Conservation (phyloP, 2,113 vertebrate genomes). For the Grammomys dolichurus region DNA sequence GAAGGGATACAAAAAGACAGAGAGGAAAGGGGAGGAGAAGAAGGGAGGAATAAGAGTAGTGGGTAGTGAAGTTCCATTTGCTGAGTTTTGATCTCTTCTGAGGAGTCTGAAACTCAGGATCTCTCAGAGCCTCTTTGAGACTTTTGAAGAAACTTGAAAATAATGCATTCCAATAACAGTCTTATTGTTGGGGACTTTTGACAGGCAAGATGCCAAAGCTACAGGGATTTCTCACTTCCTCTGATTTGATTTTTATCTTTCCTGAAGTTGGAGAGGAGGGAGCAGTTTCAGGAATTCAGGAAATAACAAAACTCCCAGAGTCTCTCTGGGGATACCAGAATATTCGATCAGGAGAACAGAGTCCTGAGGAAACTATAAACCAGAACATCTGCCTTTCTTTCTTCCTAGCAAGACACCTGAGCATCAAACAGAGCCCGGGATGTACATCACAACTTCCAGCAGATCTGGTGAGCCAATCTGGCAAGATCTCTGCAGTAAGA, state of each 20-base stretch:
- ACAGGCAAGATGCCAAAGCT: neutral
- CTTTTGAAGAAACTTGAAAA: constrained; percentile 28
- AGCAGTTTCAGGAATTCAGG: constrained; percentile 47
- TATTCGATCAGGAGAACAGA: neutral
- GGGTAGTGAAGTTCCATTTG: neutral
- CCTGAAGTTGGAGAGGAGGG: no score
- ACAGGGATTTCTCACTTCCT: neutral
- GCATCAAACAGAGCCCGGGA: neutral
- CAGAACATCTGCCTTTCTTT: constrained; percentile 52
- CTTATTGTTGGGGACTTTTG: neutral
- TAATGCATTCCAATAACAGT: neutral
- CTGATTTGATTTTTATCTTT: constrained; percentile 56
- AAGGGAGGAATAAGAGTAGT: neutral
- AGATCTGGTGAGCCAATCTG: neutral
- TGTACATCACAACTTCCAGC: neutral
- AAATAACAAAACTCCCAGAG: constrained; percentile 50
- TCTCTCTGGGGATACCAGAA: constrained; percentile 18
- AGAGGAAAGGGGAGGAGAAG: no score
- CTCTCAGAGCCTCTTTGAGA: neutral
- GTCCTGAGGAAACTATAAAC: constrained; percentile 52
- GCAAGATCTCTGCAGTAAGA: neutral
- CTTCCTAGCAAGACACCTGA: neutral
- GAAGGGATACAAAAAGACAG: neutral
- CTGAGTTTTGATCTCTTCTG: constrained; percentile 10
- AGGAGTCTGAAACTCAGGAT: neutral